These are phyloP conservation scores for Leucoma salicis DNA, from an alignment of 2,888 invertebrate genomes.

Conservation along the genomic window DNA sequence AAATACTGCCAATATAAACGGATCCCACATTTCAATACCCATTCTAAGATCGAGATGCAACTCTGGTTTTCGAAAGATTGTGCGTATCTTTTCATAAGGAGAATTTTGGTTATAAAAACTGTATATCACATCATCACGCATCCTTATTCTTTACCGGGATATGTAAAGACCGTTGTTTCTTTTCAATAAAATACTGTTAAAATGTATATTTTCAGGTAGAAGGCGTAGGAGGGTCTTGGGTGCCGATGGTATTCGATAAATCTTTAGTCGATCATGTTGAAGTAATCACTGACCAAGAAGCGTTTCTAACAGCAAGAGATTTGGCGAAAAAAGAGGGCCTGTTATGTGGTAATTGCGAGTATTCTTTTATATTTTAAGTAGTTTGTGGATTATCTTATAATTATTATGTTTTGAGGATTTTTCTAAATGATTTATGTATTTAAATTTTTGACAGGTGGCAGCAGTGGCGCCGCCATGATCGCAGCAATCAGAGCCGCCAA, in stretches of 20 bases:
- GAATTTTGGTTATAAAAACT: too few species aligned
- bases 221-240: slow-evolving; percentile 95
- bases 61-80: too few species aligned
- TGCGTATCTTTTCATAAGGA: too few species aligned
- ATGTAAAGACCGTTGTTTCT: too few species aligned
- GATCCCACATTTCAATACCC: too few species aligned
- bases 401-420: neutral
- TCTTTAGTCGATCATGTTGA: slow-evolving; percentile 90
- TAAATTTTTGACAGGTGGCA: slow-evolving; percentile 75
- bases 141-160: too few species aligned
- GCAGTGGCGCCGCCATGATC: slow-evolving; percentile 89
- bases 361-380: too few species aligned
- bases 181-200: too few species aligned
- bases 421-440: neutral
- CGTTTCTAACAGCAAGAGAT: slow-evolving; percentile 90
- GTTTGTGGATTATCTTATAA: neutral
- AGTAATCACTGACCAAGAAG: slow-evolving; percentile 89
- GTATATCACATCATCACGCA: too few species aligned
- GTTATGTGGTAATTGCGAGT: slow-evolving; percentile 84
- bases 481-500: slow-evolving; percentile 65
- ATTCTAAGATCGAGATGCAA: too few species aligned
- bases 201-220: slow-evolving; percentile 70
- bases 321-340: slow-evolving; percentile 94
- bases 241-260: slow-evolving; percentile 92
- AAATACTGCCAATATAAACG: too few species aligned